These are phyloP conservation scores for Spialia ferax DNA, from an alignment of 2,888 invertebrate species.

Conservation along the genomic window DNA sequence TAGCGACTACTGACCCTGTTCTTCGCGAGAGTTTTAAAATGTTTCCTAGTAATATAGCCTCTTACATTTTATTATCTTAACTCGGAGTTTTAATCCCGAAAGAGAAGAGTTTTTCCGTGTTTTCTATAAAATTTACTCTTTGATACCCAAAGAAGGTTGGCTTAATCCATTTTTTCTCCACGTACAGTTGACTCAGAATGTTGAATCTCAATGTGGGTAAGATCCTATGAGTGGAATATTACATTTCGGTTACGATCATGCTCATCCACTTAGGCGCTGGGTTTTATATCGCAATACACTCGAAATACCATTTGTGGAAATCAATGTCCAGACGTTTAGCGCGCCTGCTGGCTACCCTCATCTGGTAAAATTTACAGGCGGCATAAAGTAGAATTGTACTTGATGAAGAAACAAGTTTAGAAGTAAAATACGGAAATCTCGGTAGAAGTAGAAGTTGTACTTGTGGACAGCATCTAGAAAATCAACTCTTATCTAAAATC, in stretches of 20 bases:
- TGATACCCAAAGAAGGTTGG: background rate
- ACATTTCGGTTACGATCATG: constrained; percentile 27
- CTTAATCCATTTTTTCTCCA: background rate
- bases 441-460: background rate
- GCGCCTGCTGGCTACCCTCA: constrained; percentile 5
- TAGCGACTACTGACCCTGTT: constrained; percentile 17
- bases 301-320: constrained; percentile 67
- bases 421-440: background rate
- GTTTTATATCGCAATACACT: constrained; percentile 67
- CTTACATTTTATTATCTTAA: constrained; percentile 17
- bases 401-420: background rate
- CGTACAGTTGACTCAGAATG: background rate
- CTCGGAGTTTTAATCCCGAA: constrained; percentile 3
- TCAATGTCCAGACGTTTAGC: constrained; percentile 66
- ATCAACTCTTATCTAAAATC: no score
- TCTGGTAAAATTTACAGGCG: background rate
- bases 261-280: constrained; percentile 57
- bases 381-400: constrained; percentile 37
- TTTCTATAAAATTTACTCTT: background rate
- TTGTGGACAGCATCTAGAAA: no score
- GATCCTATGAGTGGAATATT: constrained; percentile 30
- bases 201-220: constrained; percentile 12
- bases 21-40: constrained; percentile 11
- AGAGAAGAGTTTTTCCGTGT: background rate
- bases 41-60: constrained; percentile 15